Percentiles rank a stretch among this genome's conserved stretches.
Conservation (phyloP, 2,888 invertebrate genomes). For the Ceraclea dissimilis region DNA sequence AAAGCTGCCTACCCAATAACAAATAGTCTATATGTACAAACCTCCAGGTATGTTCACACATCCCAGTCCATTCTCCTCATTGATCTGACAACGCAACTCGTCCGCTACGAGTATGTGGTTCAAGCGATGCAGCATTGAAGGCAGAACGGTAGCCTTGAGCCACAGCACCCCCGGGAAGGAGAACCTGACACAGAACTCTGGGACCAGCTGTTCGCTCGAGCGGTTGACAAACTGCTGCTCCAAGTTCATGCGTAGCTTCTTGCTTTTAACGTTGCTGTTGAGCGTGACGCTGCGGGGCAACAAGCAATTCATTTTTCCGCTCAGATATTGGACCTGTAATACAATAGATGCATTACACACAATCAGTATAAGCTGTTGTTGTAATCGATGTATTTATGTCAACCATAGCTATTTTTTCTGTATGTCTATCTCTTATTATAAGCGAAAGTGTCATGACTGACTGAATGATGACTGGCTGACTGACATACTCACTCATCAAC, state of each 20-base stretch:
- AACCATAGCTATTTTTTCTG: too few species aligned
- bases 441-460: too few species aligned
- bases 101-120: constrained; percentile 63
- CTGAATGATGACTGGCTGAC: too few species aligned
- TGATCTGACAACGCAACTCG: constrained; percentile 56
- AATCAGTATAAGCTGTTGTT: too few species aligned
- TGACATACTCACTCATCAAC: too few species aligned
- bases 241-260: neutral
- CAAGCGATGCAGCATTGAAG: constrained; percentile 73
- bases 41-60: constrained; percentile 29
- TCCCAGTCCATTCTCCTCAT: constrained; percentile 40
- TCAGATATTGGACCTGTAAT: constrained; percentile 35
- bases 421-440: too few species aligned
- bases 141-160: constrained; percentile 77
- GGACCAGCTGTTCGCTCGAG: constrained; percentile 62
- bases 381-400: too few species aligned
- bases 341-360: constrained; percentile 1
- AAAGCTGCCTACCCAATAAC: too few species aligned
- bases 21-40: constrained; percentile 16
- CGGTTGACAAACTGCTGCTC: constrained; percentile 36
- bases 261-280: constrained; percentile 4
- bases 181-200: constrained; percentile 76
- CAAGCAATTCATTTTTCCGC: constrained; percentile 41
- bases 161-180: constrained; percentile 69
- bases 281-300: constrained; percentile 41